These are phyloP conservation scores for Lutjanus erythropterus DNA, from an alignment of 2,113 vertebrate genomes.

Conservation along the genomic window DNA sequence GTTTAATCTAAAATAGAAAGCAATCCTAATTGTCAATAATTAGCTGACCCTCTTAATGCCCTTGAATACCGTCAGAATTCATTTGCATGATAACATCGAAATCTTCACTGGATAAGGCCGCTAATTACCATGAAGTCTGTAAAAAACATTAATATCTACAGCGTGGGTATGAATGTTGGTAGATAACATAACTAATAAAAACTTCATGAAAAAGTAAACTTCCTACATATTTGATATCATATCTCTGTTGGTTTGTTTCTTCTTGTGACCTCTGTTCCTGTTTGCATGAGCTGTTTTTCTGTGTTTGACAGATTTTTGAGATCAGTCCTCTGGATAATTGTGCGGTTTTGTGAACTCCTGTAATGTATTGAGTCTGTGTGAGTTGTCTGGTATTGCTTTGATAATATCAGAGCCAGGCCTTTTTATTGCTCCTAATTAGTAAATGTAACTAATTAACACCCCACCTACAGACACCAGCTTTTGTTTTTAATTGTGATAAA, in stretches of 20 bases:
- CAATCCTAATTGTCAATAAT: slow-evolving; percentile 4
- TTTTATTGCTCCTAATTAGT: not conserved
- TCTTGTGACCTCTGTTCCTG: not conserved
- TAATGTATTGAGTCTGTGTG: not conserved
- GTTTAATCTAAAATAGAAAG: slow-evolving; percentile 2
- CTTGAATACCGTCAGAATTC: not conserved
- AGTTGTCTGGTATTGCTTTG: not conserved
- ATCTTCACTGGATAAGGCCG: not conserved
- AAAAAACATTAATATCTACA: not conserved
- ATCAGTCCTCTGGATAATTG: not conserved
- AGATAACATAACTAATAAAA: not conserved
- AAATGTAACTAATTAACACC: slow-evolving; percentile 10
- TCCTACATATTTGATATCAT: not conserved
- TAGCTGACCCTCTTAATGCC: not conserved
- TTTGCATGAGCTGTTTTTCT: no score
- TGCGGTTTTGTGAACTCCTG: not conserved
- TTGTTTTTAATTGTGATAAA: not conserved
- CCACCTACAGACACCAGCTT: not conserved
- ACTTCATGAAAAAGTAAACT: not conserved
- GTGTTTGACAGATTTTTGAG: not conserved
- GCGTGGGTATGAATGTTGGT: not conserved
- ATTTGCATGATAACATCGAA: slow-evolving; percentile 9
- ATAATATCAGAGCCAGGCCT: not conserved
- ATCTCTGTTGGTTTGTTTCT: not conserved
- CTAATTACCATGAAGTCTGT: not conserved